phyloP scores from a whole-genome alignment of 2,888 invertebrate species.

The Latheticus oryzae region DNA sequence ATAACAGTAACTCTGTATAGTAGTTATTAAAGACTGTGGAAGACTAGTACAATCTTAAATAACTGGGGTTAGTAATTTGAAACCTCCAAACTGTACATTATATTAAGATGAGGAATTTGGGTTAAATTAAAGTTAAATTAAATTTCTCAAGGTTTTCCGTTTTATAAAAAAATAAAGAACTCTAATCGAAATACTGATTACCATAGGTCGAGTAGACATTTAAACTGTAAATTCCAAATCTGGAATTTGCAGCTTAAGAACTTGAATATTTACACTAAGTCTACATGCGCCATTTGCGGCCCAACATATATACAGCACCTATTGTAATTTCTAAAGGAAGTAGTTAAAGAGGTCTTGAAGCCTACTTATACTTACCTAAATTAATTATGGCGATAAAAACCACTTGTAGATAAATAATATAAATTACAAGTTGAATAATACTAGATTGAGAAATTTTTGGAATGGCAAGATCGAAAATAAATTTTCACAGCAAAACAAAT shows the following conservation, averaged over 20 bases:
- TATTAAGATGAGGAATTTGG: conserved; percentile 22
- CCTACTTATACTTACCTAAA: conserved; percentile 51
- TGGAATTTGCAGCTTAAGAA: conserved; percentile 2
- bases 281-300: conserved; percentile 31
- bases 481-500: conserved; percentile 46
- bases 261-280: conserved; percentile 33
- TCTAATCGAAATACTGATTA: conserved; percentile 36
- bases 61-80: conserved; percentile 48
- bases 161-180: conserved; percentile 32
- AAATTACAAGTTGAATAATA: conserved; percentile 49
- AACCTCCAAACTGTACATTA: conserved; percentile 39
- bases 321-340: conserved; percentile 26
- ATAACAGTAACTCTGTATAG: conserved; percentile 57
- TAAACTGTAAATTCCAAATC: conserved; percentile 19
- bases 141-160: conserved; percentile 4
- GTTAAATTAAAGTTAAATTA: conserved; percentile 11
- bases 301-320: conserved; percentile 44
- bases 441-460: conserved; percentile 44
- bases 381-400: conserved; percentile 59
- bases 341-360: conserved; percentile 17
- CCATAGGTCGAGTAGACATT: conserved; percentile 21
- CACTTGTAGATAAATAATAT: conserved; percentile 55
- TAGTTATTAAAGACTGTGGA: conserved; percentile 59
- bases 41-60: conserved; percentile 64
- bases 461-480: conserved; percentile 56